Conservation (phyloP, 2,888 invertebrate species). For the Bedellia somnulentella region DNA sequence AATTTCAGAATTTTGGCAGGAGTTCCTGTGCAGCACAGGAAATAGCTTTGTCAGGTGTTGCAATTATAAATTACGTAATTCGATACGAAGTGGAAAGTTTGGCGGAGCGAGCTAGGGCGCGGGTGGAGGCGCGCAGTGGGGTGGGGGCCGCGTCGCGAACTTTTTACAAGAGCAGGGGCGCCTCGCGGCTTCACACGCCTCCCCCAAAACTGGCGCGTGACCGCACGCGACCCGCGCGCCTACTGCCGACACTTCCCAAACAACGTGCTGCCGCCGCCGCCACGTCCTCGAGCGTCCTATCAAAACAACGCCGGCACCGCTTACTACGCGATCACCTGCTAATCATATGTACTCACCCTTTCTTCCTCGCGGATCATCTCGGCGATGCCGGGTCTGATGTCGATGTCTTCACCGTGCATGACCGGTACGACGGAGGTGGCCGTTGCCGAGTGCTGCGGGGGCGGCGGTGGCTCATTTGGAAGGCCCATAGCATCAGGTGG, state of each 20-base stretch:
- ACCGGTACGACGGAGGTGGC: conserved; percentile 20
- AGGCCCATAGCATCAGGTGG: conserved; percentile 23
- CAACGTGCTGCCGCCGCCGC: not conserved
- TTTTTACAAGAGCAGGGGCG: conserved; percentile 16
- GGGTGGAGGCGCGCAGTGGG: conserved; percentile 5
- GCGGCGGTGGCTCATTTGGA: conserved; percentile 15
- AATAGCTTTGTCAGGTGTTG: conserved; percentile 2
- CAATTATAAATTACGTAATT: conserved; percentile 23
- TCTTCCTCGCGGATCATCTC: conserved; percentile 97
- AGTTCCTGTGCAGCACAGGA: not conserved
- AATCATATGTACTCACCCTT: conserved; percentile 94
- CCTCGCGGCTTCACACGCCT: too few relatives aligned
- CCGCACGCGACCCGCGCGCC: conserved; percentile 9
- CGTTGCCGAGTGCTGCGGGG: conserved; percentile 13
- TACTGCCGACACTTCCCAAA: conserved; percentile 4
- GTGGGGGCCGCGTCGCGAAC: conserved; percentile 23
- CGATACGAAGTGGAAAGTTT: conserved; percentile 38
- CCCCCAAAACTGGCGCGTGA: conserved; percentile 6
- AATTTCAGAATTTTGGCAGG: conserved; percentile 19
- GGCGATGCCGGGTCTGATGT: conserved; percentile 92
- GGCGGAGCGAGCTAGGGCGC: conserved; percentile 10
- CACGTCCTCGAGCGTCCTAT: too few relatives aligned
- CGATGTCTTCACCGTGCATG: conserved; percentile 74
- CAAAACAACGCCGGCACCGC: not conserved
- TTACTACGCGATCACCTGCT: not conserved